These are phyloP conservation scores for Aphidoletes aphidimyza DNA, from an alignment of 2,888 invertebrate genomes.

Conservation along the genomic window DNA sequence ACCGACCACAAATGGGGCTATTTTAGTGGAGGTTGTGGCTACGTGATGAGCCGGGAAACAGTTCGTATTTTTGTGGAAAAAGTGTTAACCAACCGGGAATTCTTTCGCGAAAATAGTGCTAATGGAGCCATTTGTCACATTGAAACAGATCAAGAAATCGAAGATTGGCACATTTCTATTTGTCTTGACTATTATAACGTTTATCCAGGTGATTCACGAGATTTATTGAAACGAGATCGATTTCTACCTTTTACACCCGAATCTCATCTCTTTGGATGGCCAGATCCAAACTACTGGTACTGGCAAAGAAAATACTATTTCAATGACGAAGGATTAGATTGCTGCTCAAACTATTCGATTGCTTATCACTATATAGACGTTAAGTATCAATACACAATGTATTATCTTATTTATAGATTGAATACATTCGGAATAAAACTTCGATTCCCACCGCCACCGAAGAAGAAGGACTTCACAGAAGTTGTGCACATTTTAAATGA, in stretches of 20 bases:
- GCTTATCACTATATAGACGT: constrained; percentile 95
- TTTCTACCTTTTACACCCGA: constrained; percentile 94
- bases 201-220: constrained; percentile 84
- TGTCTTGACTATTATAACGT: constrained; percentile 78
- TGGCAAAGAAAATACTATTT: background rate
- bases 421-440: constrained; percentile 75
- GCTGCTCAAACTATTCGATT: constrained; percentile 94
- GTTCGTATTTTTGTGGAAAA: constrained; percentile 77
- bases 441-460: background rate
- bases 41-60: constrained; percentile 85
- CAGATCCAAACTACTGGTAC: background rate
- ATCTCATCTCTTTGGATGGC: constrained; percentile 76
- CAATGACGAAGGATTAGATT: constrained; percentile 73
- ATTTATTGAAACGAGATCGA: constrained; percentile 80
- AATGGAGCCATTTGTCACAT: constrained; percentile 88
- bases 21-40: constrained; percentile 89
- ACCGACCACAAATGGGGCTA: constrained; percentile 69
- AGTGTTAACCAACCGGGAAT: constrained; percentile 68
- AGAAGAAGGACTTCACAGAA: background rate
- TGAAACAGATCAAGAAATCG: constrained; percentile 69
- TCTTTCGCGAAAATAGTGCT: background rate
- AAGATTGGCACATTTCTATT: background rate
- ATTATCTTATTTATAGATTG: constrained; percentile 94
- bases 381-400: constrained; percentile 93
- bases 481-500: background rate